These are phyloP conservation scores for Plodia interpunctella DNA, from an alignment of 1,140 invertebrate species.

Conservation along the genomic window DNA sequence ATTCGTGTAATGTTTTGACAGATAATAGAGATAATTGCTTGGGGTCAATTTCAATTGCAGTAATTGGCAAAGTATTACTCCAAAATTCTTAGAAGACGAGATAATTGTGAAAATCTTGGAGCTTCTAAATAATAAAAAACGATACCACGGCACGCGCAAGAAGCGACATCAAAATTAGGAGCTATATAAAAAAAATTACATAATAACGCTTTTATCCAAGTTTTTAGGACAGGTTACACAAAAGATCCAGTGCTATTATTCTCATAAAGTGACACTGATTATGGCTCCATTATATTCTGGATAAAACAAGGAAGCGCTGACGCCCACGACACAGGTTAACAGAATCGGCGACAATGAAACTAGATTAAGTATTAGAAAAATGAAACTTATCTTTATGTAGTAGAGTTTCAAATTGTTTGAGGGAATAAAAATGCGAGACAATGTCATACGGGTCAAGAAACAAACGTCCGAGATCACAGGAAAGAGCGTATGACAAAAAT, in stretches of 20 bases:
- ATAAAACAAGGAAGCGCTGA: slow-evolving; percentile 7
- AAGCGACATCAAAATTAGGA: too few species aligned
- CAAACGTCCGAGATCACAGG: neutral
- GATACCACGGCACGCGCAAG: too few species aligned
- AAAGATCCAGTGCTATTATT: slow-evolving; percentile 2
- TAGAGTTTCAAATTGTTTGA: slow-evolving; percentile 1
- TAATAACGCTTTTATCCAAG: slow-evolving; percentile 4
- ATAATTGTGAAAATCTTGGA: too few species aligned
- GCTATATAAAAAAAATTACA: neutral
- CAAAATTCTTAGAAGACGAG: too few species aligned
- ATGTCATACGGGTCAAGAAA: slow-evolving; percentile 9
- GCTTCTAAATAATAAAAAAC: too few species aligned
- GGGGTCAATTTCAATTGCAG: too few species aligned
- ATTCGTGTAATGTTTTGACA: too few species aligned
- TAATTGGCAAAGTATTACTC: too few species aligned
- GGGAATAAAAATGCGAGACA: slow-evolving; percentile 1
- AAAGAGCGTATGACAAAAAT: neutral
- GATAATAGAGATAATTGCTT: too few species aligned
- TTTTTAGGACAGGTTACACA: slow-evolving; percentile 1
- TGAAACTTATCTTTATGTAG: neutral
- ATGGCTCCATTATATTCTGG: slow-evolving; percentile 1
- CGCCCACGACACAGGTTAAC: slow-evolving; percentile 1
- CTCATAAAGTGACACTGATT: slow-evolving; percentile 5
- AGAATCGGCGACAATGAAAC: neutral
- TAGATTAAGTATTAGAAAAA: neutral